A percentile compares a stretch with the other conserved stretches of the same genome.
These are phyloP conservation scores for Ashinkailepas kermadecensis DNA, from an alignment of 2,888 invertebrate species.

Conservation along the genomic window DNA sequence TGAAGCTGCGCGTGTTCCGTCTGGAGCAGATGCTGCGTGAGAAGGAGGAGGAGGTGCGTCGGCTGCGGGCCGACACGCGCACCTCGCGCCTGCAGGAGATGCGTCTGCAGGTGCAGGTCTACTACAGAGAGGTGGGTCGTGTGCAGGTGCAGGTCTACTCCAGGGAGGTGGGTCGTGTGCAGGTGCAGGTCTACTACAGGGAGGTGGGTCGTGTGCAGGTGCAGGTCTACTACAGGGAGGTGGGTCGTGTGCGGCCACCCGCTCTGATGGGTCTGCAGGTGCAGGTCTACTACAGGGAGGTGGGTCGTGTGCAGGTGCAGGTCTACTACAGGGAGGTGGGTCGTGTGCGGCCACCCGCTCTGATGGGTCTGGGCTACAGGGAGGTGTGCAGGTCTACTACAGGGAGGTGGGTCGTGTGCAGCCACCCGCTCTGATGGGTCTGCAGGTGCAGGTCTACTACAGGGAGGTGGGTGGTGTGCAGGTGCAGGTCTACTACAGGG, in stretches of 20 bases:
- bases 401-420: too few species aligned
- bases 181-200: too few species aligned
- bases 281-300: too few species aligned
- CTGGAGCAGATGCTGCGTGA: not conserved
- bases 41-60: conserved; percentile 9
- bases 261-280: too few species aligned
- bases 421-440: too few species aligned
- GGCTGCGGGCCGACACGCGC: not conserved
- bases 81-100: not conserved
- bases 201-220: too few species aligned
- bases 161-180: not conserved
- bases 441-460: too few species aligned
- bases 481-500: conserved; percentile 18
- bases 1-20: conserved; percentile 12
- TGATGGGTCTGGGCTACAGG: not conserved
- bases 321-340: not conserved
- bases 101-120: not conserved
- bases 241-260: too few species aligned
- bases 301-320: not conserved
- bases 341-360: not conserved
- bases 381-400: too few species aligned
- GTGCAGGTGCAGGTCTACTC: not conserved
- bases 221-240: too few species aligned
- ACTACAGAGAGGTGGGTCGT: not conserved
- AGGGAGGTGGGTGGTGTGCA: too few species aligned